Conservation (phyloP, 2,797 vertebrate genomes). For the Astyanax mexicanus region DNA sequence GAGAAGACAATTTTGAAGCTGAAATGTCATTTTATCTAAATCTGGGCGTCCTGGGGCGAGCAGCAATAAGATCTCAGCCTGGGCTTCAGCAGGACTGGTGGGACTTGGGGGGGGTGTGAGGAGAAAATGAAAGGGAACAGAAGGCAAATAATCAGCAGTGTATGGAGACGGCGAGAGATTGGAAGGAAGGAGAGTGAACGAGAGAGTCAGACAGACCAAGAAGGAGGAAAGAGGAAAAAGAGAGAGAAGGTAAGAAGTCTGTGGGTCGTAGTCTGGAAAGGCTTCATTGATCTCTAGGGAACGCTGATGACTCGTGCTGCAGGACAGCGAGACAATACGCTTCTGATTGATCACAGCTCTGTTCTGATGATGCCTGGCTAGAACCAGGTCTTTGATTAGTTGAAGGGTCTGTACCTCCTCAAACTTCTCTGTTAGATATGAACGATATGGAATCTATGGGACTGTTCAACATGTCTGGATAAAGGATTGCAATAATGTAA, state of each 20-base stretch:
- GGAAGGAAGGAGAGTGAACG: conserved; percentile 21
- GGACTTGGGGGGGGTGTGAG: neutral
- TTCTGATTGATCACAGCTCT: neutral
- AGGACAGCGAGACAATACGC: neutral
- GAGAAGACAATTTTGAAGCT: conserved; percentile 19
- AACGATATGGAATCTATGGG: neutral
- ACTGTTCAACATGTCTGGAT: neutral
- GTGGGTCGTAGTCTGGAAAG: neutral
- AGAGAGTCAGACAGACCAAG: neutral
- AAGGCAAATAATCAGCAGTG: neutral
- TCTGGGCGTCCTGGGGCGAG: neutral
- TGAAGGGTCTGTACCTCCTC: neutral
- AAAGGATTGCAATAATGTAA: too few relatives aligned
- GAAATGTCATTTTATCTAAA: conserved; percentile 15
- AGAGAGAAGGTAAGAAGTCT: neutral
- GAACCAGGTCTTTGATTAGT: neutral
- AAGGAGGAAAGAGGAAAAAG: conserved; percentile 7
- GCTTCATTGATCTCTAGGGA: conserved; percentile 11
- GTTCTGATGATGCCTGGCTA: neutral
- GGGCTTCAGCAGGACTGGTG: conserved; percentile 1
- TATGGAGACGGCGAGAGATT: neutral
- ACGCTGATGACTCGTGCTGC: neutral
- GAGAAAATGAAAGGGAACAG: neutral
- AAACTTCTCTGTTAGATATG: neutral
- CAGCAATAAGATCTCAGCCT: conserved; percentile 14